Evolutionary conservation across 2,888 invertebrate genomes (phyloP).

Genomic region (Schrankia costaestrigalis): DNA sequence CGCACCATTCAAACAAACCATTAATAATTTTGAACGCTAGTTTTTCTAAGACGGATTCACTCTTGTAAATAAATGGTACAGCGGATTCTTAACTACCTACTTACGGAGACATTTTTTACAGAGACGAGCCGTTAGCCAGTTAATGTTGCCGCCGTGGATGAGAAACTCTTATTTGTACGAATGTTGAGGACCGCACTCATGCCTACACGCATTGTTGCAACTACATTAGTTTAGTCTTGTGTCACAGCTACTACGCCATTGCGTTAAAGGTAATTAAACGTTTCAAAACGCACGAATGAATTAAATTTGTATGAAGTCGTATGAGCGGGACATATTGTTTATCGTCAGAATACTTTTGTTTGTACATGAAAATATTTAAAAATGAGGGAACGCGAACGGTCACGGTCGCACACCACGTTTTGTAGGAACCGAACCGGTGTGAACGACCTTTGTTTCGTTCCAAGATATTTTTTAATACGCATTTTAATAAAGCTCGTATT

Average conservation of each 20-base stretch:
- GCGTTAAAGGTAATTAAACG: constrained; percentile 20
- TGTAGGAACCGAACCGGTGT: constrained; percentile 56
- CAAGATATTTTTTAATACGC: constrained; percentile 71
- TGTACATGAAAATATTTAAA: constrained; percentile 35
- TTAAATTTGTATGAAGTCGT: constrained; percentile 14
- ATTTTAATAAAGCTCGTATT: constrained; percentile 73
- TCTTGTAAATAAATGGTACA: constrained; percentile 78
- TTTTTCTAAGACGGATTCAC: constrained; percentile 74
- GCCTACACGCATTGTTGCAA: constrained; percentile 18
- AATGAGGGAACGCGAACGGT: constrained; percentile 51
- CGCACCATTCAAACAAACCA: constrained; percentile 79
- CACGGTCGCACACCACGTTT: constrained; percentile 60
- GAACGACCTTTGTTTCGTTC: constrained; percentile 66
- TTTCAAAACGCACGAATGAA: constrained; percentile 16
- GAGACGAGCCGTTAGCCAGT: constrained; percentile 53
- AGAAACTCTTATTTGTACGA: constrained; percentile 17
- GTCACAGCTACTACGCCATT: constrained; percentile 12
- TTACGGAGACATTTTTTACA: constrained; percentile 73
- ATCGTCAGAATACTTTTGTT: constrained; percentile 38
- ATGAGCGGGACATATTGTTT: constrained; percentile 20
- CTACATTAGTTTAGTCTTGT: constrained; percentile 16
- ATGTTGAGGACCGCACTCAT: constrained; percentile 10
- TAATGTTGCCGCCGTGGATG: constrained; percentile 44
- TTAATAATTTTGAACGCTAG: constrained; percentile 77
- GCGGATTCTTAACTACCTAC: constrained; percentile 75